Conservation (phyloP, 2,888 invertebrate species). For the Netelia virgata region DNA sequence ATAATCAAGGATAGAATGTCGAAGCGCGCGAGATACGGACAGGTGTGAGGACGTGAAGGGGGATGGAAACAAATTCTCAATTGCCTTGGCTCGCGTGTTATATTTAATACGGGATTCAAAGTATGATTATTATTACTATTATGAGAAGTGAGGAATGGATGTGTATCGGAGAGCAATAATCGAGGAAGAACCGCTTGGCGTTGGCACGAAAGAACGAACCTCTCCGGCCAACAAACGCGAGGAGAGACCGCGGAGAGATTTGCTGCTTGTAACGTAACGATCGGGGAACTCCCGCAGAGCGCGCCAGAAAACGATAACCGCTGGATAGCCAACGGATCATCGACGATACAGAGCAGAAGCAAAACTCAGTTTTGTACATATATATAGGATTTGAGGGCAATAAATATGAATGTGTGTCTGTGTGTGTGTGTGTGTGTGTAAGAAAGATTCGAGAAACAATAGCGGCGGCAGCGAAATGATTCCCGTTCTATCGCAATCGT, state of each 20-base stretch:
- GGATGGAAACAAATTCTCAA: slow-evolving; percentile 47
- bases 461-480: slow-evolving; percentile 47
- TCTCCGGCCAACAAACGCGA: background rate
- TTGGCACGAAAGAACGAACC: background rate
- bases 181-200: slow-evolving; percentile 26
- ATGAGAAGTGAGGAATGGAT: slow-evolving; percentile 24
- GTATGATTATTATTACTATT: slow-evolving; percentile 27
- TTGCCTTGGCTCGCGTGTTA: slow-evolving; percentile 11
- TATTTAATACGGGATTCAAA: slow-evolving; percentile 28
- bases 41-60: slow-evolving; percentile 22
- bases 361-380: slow-evolving; percentile 40
- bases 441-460: slow-evolving; percentile 33
- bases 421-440: background rate
- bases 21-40: background rate
- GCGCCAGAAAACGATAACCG: slow-evolving; percentile 58
- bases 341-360: slow-evolving; percentile 46
- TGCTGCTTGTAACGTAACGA: slow-evolving; percentile 59
- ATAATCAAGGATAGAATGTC: background rate
- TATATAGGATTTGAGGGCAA: background rate
- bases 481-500: slow-evolving; percentile 58
- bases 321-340: slow-evolving; percentile 46
- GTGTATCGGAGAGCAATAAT: slow-evolving; percentile 63
- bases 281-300: slow-evolving; percentile 55
- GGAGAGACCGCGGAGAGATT: slow-evolving; percentile 8
- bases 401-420: background rate